Percentiles rank a stretch among this genome's conserved stretches.
These are phyloP conservation scores for Scylla paramamosain DNA, from an alignment of 1,140 invertebrate genomes.

Conservation along the genomic window DNA sequence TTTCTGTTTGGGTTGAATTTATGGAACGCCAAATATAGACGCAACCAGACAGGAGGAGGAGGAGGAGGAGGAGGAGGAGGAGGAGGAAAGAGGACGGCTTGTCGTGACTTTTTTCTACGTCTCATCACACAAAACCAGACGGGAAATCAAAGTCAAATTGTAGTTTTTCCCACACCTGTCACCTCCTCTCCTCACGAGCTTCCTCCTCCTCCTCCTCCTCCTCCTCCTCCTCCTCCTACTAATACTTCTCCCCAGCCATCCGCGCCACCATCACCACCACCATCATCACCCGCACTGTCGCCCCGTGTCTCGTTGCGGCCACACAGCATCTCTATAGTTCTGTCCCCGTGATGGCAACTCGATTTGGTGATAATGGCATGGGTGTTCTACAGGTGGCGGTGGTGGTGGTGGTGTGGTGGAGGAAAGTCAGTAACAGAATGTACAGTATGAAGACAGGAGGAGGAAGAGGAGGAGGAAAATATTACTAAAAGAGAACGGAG, in stretches of 20 bases:
- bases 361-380: background rate
- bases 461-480: background rate
- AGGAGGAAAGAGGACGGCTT: no score
- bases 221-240: background rate
- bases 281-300: no score
- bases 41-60: no score
- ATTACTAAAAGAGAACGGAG: background rate
- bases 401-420: background rate
- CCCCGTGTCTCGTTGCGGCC: background rate
- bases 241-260: background rate
- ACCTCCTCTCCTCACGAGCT: background rate
- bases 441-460: background rate
- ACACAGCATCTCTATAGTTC: background rate
- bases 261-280: background rate
- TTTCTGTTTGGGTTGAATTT: no score
- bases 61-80: no score
- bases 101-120: no score
- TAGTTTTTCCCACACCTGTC: background rate
- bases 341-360: background rate
- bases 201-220: background rate
- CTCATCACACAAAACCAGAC: no score
- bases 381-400: background rate
- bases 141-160: no score
- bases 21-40: no score
- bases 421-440: background rate